Evolutionary conservation across 2,888 invertebrate genomes (phyloP), one percentile per base, ranked within the genome.

Genomic region (Keiferia lycopersicella): DNA sequence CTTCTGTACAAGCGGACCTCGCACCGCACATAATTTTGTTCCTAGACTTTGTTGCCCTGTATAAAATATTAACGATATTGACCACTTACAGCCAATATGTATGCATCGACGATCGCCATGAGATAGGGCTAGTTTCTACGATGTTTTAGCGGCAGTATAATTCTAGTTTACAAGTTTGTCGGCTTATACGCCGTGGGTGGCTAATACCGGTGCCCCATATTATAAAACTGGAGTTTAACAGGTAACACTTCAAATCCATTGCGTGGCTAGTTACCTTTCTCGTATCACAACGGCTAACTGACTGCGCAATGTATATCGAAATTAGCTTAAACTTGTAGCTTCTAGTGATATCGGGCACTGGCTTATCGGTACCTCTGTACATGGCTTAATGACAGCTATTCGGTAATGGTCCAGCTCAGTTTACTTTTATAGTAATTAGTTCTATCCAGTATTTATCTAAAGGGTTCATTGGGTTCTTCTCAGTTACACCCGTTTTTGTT

Each of bases 401-500:
- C 77, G 83, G 87, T 87, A 88, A 87, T 85, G 82, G 79, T 79
- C 34, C 78, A 76, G 78, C 75, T 79, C 81, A 81, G 84, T 83
- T 81, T 83, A 84, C 84, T 85, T 85, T 88, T 88, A 88, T 87
- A 88, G 86, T 90, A 88, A 89, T 89, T 87, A 89, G 86, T 84
- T 77, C 79, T 81, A 82, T 84, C 80, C 82, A 85, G 84, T 89
- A 88, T 88, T 88, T 87, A 87, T 45, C 45, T 45, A 45, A 45
- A 26, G 26, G 26, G 34, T 45, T 45, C 6, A 10, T n/a, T 45
- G 45, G 45, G n/a, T 16, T 45, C 45, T n/a, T 45, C 45, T n/a
- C 8, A n/a, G n/a, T 45, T 45, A 16, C n/a, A 16, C 16, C 45
- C 45, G 4, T 4, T 4, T 26, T 26, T 34, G 1, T 4, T 8